These are phyloP conservation scores for Hippocampus mohnikei DNA, from an alignment of 2,113 vertebrate genomes.

Conservation along the genomic window DNA sequence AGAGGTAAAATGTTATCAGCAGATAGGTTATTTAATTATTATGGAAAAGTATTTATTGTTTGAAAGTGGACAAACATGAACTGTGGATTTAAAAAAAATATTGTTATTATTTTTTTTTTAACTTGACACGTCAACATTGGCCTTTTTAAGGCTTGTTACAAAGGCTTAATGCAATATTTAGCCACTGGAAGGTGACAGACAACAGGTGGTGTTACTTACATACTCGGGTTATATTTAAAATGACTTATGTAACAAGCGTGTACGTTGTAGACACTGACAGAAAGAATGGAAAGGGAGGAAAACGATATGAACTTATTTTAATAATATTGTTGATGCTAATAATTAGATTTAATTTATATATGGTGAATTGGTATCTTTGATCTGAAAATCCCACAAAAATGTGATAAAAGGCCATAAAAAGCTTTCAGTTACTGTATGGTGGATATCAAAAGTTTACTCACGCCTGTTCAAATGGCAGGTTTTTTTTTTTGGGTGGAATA, in stretches of 20 bases:
- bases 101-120: background rate
- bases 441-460: background rate
- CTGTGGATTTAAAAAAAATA: background rate
- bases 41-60: conserved; percentile 52
- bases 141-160: background rate
- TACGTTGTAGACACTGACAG: conserved; percentile 15
- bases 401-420: no score
- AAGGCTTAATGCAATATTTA: conserved; percentile 24
- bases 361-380: background rate
- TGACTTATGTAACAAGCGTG: conserved; percentile 32
- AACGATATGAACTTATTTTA: background rate
- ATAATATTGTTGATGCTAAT: background rate
- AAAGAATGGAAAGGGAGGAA: background rate
- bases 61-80: background rate
- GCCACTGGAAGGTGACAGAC: conserved; percentile 12
- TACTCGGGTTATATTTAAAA: conserved; percentile 32
- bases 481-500: background rate
- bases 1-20: conserved; percentile 19
- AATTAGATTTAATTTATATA: background rate
- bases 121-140: conserved; percentile 1
- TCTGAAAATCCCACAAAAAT: background rate
- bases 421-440: background rate
- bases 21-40: background rate
- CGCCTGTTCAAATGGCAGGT: background rate
- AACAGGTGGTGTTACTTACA: conserved; percentile 31